These are phyloP conservation scores for Cardinalis cardinalis DNA, from an alignment of 2,113 vertebrate species.

Conservation along the genomic window DNA sequence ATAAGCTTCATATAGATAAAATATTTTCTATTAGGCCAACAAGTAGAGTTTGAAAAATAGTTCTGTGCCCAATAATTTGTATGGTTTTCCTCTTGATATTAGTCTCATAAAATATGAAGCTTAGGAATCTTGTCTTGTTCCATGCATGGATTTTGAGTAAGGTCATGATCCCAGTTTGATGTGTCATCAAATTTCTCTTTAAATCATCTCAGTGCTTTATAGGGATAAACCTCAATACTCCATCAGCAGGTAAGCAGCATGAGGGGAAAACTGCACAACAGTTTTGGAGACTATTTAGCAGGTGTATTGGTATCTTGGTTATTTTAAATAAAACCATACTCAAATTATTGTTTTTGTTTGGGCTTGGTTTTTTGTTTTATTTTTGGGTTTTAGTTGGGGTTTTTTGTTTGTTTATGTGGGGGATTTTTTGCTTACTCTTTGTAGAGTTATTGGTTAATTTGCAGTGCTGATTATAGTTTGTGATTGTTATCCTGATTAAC, in stretches of 20 bases:
- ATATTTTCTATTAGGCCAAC: not conserved
- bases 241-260: not conserved
- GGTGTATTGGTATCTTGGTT: not conserved
- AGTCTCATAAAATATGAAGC: not conserved
- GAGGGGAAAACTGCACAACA: not conserved
- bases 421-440: not conserved
- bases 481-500: not conserved
- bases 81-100: not conserved
- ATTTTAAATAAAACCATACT: not conserved
- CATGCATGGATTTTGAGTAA: not conserved
- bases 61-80: not conserved
- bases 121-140: not conserved
- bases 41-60: not conserved
- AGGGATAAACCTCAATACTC: not conserved
- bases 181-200: not conserved
- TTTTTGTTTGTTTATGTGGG: not conserved
- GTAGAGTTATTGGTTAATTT: not conserved
- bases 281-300: not conserved
- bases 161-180: not conserved
- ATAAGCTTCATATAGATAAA: not conserved
- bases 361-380: not conserved
- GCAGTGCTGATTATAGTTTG: not conserved
- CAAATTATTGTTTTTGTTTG: not conserved
- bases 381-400: rapidly evolving
- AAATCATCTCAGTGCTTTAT: not conserved